Evolutionary conservation across 1,140 invertebrate genomes (phyloP).

Genomic region (Drosophila lacertosa): DNA sequence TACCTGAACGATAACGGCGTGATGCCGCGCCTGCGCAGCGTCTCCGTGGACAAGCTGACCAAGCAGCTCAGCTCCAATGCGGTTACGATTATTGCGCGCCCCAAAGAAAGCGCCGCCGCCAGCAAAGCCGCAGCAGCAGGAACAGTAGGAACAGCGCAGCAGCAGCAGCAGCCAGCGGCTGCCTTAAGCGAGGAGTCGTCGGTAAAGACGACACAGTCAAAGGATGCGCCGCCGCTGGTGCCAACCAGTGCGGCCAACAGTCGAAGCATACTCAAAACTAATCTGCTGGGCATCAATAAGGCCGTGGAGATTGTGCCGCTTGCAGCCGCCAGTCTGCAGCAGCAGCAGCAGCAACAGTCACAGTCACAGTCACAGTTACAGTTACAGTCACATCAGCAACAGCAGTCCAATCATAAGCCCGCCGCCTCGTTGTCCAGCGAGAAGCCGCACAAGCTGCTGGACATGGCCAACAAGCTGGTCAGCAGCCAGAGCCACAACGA

Average conservation of each 20-base stretch:
- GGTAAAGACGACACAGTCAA: conserved; percentile 8
- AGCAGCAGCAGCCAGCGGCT: not conserved
- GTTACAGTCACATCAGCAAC: no score
- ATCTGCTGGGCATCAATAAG: conserved; percentile 72
- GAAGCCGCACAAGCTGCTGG: conserved; percentile 65
- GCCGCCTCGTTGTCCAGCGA: conserved; percentile 12
- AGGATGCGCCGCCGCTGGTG: conserved; percentile 56
- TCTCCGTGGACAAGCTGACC: conserved; percentile 75
- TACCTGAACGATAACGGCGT: no score
- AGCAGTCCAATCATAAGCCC: conserved; percentile 5
- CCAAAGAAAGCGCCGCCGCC: conserved; percentile 59
- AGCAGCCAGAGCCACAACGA: conserved; percentile 33
- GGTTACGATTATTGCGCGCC: conserved; percentile 76
- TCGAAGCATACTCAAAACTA: conserved; percentile 76
- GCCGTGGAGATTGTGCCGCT: conserved; percentile 74
- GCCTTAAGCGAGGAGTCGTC: not conserved
- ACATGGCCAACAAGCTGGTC: conserved; percentile 62
- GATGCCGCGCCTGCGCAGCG: conserved; percentile 32
- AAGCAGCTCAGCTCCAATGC: conserved; percentile 80
- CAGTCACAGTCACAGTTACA: no score
- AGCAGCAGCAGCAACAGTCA: not conserved
- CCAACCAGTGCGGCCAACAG: conserved; percentile 52
- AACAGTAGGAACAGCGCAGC: not conserved
- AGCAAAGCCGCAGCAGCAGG: not conserved
- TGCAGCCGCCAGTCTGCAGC: not conserved